Conservation (phyloP, 2,797 vertebrate genomes). For the Hafferia zeledoni region DNA sequence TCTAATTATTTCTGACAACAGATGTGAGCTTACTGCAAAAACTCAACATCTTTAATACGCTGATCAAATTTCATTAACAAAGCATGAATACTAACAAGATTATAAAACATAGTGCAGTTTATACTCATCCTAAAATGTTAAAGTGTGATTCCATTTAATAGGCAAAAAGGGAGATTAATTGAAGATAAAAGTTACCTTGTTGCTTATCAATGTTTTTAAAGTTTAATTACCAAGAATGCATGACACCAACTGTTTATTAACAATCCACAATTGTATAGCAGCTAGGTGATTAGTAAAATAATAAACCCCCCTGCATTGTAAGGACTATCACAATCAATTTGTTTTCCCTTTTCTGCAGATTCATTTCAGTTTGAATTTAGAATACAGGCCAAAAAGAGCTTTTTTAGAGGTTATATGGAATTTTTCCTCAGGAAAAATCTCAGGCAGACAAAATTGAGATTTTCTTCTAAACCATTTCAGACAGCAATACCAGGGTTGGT, state of each 20-base stretch:
- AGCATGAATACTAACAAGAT: conserved; percentile 47
- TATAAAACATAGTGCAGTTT: conserved; percentile 24
- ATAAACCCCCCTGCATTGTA: background rate
- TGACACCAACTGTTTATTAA: background rate
- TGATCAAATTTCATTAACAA: conserved; percentile 62
- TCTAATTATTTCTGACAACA: conserved; percentile 64
- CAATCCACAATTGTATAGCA: background rate
- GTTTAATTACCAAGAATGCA: background rate
- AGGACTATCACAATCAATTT: background rate
- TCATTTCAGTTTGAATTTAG: background rate
- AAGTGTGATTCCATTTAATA: conserved; percentile 9
- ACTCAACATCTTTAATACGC: conserved; percentile 9
- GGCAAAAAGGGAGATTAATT: conserved; percentile 32
- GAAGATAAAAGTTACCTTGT: conserved; percentile 8
- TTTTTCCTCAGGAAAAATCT: background rate
- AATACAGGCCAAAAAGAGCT: background rate
- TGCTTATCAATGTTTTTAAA: background rate
- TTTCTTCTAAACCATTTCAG: background rate
- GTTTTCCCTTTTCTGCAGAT: background rate
- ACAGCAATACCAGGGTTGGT: background rate
- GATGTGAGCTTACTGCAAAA: conserved; percentile 29
- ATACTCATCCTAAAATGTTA: background rate
- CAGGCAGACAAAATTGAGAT: background rate
- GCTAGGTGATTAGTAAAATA: background rate
- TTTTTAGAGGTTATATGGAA: background rate